Base-by-base conservation (phyloP, 2,113 vertebrate genomes). In the Passer domesticus region DNA sequence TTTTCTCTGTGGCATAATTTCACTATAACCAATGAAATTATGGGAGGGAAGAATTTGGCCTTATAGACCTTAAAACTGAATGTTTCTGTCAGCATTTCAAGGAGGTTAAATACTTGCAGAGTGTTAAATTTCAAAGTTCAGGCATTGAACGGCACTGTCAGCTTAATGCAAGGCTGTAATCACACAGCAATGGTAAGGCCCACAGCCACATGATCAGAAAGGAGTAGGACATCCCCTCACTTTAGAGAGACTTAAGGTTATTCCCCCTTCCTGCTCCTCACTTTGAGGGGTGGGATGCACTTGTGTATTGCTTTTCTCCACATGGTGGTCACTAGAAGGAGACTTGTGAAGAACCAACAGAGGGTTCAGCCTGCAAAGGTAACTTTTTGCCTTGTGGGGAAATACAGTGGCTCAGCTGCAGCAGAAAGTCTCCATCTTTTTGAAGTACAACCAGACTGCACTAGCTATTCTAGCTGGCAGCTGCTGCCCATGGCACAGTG, bases 21-120 rank as follows among this genome's bases (percentile, higher is more conserved):
- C 33, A 39, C 70, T 80, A 44, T 8, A 67, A 81, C 75, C 21
- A 92, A 60, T 60, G 43, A 85, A 93, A 85, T 73, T 80, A 74
- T 3, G 11, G 21, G 46, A 90, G 39, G 59, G 50, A 93, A 83
- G 63, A 94, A 88, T 83, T 78, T 93, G 59, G 59, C 79, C 79
- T 93, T 76, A 73, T 47, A 85, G 59, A 89, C 63, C 50, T 85
- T 83, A 90, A 95, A 95, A 21, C 55, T n/a, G 44, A 91, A 91
- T 55, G 72, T 73, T 80, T 52, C 72, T 85, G 55, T 92, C 84
- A 95, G 89, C 87, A 90, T 90, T 96, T 90, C 59, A 73, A 70
- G 37, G 63, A 62, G 59, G 82, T 83, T 95, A 77, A 94, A 79
- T 43, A 85, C 67, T 90, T 77, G 46, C 47, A 79, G 72, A 66